Evolutionary conservation across 2,888 invertebrate genomes (phyloP).

Genomic region (Bombyx huttoni): DNA sequence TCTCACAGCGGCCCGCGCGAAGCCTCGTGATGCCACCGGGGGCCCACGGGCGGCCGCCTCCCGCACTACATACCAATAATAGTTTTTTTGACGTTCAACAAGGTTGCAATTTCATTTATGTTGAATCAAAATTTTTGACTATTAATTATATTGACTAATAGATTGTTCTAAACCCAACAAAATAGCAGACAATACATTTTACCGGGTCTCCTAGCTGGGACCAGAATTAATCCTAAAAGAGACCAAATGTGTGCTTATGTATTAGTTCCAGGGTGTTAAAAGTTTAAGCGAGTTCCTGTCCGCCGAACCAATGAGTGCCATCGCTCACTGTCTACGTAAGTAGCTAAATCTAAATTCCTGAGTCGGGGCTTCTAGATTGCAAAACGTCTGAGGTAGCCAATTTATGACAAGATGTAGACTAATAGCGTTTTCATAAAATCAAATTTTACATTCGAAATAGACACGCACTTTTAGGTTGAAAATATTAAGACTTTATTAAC

Average conservation of each 20-base stretch:
- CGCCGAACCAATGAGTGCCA: not conserved
- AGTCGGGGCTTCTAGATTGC: slow-evolving; percentile 9
- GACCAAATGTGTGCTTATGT: not conserved
- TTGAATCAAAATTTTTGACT: no score
- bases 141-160: no score
- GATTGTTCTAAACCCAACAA: not conserved
- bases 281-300: not conserved
- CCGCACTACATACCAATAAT: no score
- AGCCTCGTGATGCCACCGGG: no score
- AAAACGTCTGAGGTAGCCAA: slow-evolving; percentile 15
- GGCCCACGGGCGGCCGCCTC: no score
- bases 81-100: no score
- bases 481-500: no score
- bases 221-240: no score
- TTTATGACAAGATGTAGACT: slow-evolving; percentile 9
- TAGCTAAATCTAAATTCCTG: slow-evolving; percentile 4
- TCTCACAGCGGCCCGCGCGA: no score
- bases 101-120: no score
- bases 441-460: not conserved
- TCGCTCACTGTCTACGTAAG: slow-evolving; percentile 1
- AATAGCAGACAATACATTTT: not conserved
- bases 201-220: no score
- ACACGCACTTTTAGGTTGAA: no score
- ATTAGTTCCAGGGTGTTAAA: not conserved
- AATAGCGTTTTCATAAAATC: slow-evolving; percentile 5